Evolutionary conservation across 2,888 invertebrate species (phyloP).

Genomic region (Caenorhabditis drosophilae): DNA sequence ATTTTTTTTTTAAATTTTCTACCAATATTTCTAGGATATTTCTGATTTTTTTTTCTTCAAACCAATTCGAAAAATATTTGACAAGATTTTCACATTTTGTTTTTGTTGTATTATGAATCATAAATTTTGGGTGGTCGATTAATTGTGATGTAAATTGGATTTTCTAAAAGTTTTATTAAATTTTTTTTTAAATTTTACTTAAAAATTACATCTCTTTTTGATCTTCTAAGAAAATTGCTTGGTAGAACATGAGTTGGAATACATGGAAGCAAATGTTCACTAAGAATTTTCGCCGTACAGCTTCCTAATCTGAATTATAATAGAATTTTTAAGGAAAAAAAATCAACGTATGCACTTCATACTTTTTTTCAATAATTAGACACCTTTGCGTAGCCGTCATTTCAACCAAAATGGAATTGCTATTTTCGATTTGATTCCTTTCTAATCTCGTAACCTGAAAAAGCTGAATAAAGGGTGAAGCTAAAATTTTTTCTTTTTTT

Average conservation of each 20-base stretch:
- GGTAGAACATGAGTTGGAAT: neutral
- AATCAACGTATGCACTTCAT: too few relatives aligned
- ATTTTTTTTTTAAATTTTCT: neutral
- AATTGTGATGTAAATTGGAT: neutral
- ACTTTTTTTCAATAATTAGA: too few relatives aligned
- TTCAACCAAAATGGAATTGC: too few relatives aligned
- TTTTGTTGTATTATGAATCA: neutral
- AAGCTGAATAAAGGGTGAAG: too few relatives aligned
- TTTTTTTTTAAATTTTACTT: neutral
- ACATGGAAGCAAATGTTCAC: neutral
- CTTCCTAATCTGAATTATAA: neutral
- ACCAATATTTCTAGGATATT: neutral
- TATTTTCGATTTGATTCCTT: too few relatives aligned
- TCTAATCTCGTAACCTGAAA: too few relatives aligned
- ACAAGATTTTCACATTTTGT: neutral
- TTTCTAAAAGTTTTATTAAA: neutral
- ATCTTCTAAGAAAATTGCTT: neutral
- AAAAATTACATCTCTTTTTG: neutral
- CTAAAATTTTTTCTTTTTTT: too few relatives aligned
- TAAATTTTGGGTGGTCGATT: neutral
- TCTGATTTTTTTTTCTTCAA: neutral
- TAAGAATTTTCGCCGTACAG: neutral
- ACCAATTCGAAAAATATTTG: constrained; percentile 1
- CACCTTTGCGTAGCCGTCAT: too few relatives aligned
- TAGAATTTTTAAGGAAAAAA: neutral